A percentile compares a stretch with the other conserved stretches of the same genome.
Conservation (phyloP, 1,140 invertebrate species). For the Drusus annulatus region DNA sequence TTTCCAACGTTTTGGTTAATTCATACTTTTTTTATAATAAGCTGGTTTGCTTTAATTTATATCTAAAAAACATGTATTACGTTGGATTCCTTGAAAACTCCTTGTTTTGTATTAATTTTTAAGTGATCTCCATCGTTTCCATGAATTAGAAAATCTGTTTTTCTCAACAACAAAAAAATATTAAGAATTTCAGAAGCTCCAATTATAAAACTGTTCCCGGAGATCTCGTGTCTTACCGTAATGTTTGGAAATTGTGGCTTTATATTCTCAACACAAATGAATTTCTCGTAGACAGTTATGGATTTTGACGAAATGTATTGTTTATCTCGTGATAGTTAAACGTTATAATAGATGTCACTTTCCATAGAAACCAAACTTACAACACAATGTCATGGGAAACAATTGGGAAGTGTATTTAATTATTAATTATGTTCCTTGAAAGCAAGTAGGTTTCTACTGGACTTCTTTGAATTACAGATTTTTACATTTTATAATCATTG, state of each 20-base stretch:
- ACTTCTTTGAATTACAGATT: not conserved
- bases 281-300: slow-evolving; percentile 1
- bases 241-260: slow-evolving; percentile 23
- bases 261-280: not conserved
- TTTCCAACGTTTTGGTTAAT: too few relatives aligned
- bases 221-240: not conserved
- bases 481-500: too few relatives aligned
- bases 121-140: too few relatives aligned
- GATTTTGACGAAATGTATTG: slow-evolving; percentile 10
- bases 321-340: not conserved
- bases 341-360: not conserved
- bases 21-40: too few relatives aligned
- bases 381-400: too few relatives aligned
- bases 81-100: too few relatives aligned
- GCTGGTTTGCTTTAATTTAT: too few relatives aligned
- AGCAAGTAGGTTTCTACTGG: not conserved
- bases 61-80: too few relatives aligned
- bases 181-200: not conserved
- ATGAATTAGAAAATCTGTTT: not conserved
- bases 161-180: not conserved
- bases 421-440: too few relatives aligned
- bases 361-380: too few relatives aligned
- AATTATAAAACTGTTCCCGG: not conserved
- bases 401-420: too few relatives aligned
- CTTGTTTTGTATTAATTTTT: too few relatives aligned